These are phyloP conservation scores for Dryoscopus gambensis DNA, from an alignment of 2,113 vertebrate species.

Conservation along the genomic window DNA sequence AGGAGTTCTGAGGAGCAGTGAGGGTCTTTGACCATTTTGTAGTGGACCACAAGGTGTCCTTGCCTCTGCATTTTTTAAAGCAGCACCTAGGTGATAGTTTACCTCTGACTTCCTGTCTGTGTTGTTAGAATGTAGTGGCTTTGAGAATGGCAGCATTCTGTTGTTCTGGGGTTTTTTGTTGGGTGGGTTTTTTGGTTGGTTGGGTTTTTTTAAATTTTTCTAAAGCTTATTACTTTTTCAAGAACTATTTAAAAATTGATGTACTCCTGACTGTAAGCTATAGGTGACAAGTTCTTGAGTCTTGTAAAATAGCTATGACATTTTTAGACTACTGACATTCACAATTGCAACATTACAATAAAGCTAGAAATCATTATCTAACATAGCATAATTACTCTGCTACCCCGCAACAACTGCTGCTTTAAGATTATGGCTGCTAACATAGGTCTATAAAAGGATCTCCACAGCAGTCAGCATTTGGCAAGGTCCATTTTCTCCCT, in stretches of 20 bases:
- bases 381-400: accelerated
- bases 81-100: not conserved
- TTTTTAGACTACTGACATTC: not conserved
- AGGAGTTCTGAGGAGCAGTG: not conserved
- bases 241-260: not conserved
- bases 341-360: not conserved
- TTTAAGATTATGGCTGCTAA: not conserved
- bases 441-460: not conserved
- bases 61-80: not conserved
- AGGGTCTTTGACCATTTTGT: not conserved
- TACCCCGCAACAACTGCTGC: not conserved
- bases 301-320: not conserved
- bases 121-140: not conserved
- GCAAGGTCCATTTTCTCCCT: not conserved
- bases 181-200: not conserved
- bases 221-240: not conserved
- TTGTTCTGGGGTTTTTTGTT: not conserved
- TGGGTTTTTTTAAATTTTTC: not conserved
- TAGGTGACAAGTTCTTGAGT: not conserved
- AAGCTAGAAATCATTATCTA: not conserved
- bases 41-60: not conserved
- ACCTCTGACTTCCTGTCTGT: not conserved
- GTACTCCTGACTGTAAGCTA: not conserved
- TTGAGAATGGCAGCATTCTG: not conserved
- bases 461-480: not conserved